phyloP scores from a whole-genome alignment of 2,113 vertebrate species.

The Rana temporaria region DNA sequence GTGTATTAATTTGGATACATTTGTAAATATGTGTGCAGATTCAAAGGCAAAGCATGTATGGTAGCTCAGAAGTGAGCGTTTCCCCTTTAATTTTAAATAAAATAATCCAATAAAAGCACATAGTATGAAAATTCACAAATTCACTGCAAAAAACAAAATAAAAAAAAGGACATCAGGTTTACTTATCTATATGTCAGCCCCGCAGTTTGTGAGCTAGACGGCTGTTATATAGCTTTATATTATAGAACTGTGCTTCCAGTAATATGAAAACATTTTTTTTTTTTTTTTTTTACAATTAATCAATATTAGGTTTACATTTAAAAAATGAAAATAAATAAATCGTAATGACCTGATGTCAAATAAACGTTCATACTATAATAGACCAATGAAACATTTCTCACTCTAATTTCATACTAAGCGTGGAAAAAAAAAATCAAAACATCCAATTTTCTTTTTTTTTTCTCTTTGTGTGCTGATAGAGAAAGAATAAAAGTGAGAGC shows the following conservation, averaged over 20 bases:
- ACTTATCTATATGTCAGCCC: no score
- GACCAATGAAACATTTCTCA: slow-evolving; percentile 9
- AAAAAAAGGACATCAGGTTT: no score
- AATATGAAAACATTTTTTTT: not conserved
- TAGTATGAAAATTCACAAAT: no score
- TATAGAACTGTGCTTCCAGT: not conserved
- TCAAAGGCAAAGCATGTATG: no score
- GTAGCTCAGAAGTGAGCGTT: no score
- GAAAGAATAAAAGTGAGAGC: slow-evolving; percentile 46
- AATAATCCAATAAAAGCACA: no score
- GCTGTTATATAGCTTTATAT: not conserved
- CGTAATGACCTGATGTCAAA: slow-evolving; percentile 16
- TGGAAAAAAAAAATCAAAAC: slow-evolving; percentile 35
- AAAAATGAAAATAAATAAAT: slow-evolving; percentile 9
- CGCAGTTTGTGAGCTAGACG: no score
- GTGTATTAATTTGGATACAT: no score
- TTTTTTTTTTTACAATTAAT: not conserved
- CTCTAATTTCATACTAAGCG: slow-evolving; percentile 36
- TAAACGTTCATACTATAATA: slow-evolving; percentile 15
- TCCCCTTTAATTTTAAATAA: no score
- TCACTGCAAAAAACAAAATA: no score
- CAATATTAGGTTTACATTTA: not conserved
- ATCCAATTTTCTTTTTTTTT: slow-evolving; percentile 51
- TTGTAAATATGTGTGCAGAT: no score
- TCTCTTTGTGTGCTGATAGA: slow-evolving; percentile 34